phyloP scores from a whole-genome alignment of 2,888 invertebrate genomes.

The Dione juno region DNA sequence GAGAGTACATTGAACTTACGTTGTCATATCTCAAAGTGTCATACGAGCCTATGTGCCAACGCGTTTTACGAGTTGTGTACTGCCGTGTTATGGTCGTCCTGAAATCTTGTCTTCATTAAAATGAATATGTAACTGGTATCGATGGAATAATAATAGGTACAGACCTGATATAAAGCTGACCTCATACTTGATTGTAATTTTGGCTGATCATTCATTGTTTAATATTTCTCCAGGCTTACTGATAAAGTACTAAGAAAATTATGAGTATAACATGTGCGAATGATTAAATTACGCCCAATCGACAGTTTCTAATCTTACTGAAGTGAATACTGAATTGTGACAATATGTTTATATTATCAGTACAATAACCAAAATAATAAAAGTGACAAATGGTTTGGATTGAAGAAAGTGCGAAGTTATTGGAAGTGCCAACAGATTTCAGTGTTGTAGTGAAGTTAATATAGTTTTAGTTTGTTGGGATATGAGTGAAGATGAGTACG shows the following conservation, averaged over 20 bases:
- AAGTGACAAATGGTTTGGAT: slow-evolving; percentile 1
- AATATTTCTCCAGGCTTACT: slow-evolving; percentile 21
- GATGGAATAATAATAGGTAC: slow-evolving; percentile 26
- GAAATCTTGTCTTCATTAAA: slow-evolving; percentile 45
- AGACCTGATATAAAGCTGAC: slow-evolving; percentile 46
- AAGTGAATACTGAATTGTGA: background rate
- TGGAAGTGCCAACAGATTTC: slow-evolving; percentile 23
- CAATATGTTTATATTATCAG: slow-evolving; percentile 21
- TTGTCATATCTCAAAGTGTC: slow-evolving; percentile 68
- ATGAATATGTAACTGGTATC: slow-evolving; percentile 16
- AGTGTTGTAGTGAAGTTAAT: slow-evolving; percentile 49
- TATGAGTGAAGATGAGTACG: slow-evolving; percentile 80
- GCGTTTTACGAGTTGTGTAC: slow-evolving; percentile 69
- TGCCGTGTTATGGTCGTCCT: slow-evolving; percentile 51
- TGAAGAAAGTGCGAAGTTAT: slow-evolving; percentile 29
- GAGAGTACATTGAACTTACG: slow-evolving; percentile 72
- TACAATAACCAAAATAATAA: slow-evolving; percentile 28
- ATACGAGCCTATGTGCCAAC: slow-evolving; percentile 59
- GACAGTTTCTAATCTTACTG: background rate
- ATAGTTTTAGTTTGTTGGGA: slow-evolving; percentile 58
- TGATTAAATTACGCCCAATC: slow-evolving; percentile 2
- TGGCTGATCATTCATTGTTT: slow-evolving; percentile 19
- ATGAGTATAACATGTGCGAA: background rate
- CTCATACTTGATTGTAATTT: background rate
- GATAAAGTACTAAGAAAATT: slow-evolving; percentile 22